phyloP scores from a whole-genome alignment of 2,797 vertebrate species.

The Parambassis ranga region DNA sequence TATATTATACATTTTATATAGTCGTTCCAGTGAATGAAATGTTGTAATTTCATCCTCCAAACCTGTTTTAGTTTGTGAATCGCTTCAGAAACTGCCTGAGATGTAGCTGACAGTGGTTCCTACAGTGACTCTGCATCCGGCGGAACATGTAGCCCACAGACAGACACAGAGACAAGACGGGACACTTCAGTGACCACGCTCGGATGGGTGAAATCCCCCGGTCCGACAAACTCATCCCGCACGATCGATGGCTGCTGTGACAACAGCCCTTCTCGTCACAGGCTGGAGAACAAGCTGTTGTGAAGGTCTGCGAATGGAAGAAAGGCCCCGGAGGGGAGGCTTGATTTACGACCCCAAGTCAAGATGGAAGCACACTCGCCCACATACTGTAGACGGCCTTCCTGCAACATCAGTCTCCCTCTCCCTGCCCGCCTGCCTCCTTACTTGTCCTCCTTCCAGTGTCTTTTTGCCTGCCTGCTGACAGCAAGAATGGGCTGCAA shows the following conservation, averaged over 20 bases:
- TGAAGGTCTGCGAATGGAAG: conserved; percentile 73
- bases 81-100: conserved; percentile 1
- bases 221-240: conserved; percentile 71
- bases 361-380: conserved; percentile 66
- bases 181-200: conserved; percentile 63
- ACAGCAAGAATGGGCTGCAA: conserved; percentile 55
- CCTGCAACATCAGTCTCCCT: conserved; percentile 64
- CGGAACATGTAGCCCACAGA: conserved; percentile 52
- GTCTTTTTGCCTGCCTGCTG: conserved; percentile 51
- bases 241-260: conserved; percentile 75
- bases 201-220: conserved; percentile 65
- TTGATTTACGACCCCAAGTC: conserved; percentile 74
- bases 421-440: conserved; percentile 31
- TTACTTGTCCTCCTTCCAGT: conserved; percentile 44
- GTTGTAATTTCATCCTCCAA: not conserved
- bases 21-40: not conserved
- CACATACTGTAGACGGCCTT: conserved; percentile 61
- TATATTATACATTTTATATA: not conserved
- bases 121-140: conserved; percentile 32
- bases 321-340: conserved; percentile 66
- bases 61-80: not conserved
- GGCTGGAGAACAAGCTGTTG: conserved; percentile 74
- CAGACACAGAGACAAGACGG: conserved; percentile 56
- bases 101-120: conserved; percentile 29
- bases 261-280: conserved; percentile 72